phyloP scores from a whole-genome alignment of 2,888 invertebrate genomes.

The Osedax fenrisi region DNA sequence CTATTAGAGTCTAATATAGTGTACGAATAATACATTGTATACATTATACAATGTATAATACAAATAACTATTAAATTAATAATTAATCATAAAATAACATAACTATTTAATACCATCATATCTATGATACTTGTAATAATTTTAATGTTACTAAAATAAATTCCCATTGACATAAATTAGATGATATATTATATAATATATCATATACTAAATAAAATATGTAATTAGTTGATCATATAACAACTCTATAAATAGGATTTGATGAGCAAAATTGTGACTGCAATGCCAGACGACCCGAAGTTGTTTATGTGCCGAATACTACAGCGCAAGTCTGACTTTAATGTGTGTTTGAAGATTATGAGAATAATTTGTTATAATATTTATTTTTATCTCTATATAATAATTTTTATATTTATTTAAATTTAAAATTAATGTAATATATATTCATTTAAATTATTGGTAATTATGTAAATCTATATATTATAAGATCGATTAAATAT shows the following conservation, averaged over 20 bases:
- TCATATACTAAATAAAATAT: no score
- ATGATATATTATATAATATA: background rate
- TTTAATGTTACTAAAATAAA: background rate
- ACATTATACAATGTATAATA: no score
- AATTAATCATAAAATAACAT: no score
- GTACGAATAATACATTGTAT: no score
- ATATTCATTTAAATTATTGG: no score
- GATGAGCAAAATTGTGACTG: background rate
- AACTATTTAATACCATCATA: background rate
- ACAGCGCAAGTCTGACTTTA: background rate
- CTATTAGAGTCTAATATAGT: no score
- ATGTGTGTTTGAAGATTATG: background rate
- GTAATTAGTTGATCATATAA: background rate
- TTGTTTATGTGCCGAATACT: background rate
- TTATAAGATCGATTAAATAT: no score
- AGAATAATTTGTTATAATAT: background rate
- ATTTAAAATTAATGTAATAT: no score
- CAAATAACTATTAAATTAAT: no score
- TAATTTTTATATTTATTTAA: no score
- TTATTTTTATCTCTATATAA: background rate
- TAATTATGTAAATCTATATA: no score
- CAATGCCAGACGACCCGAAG: background rate
- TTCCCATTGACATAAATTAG: background rate
- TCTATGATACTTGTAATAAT: background rate
- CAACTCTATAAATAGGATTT: background rate